Evolutionary conservation across 2,888 invertebrate species (phyloP).

Genomic region (Scaptomyza caliginosa): DNA sequence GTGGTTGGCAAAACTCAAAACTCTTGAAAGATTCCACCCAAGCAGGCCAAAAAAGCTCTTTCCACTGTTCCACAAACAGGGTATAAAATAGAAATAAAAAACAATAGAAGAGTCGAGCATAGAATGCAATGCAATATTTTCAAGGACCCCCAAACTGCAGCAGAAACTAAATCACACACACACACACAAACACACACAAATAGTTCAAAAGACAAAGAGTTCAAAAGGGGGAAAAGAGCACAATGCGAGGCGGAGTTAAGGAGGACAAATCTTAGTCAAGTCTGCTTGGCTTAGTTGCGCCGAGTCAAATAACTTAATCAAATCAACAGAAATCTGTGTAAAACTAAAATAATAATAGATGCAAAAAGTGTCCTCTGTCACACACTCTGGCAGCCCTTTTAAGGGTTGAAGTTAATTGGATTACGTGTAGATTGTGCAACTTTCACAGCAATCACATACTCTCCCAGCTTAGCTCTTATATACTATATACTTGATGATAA

Average conservation of each 20-base stretch:
- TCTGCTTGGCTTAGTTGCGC: conserved; percentile 43
- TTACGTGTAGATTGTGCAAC: conserved; percentile 67
- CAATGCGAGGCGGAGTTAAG: neutral
- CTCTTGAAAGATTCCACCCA: no score
- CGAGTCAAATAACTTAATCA: conserved; percentile 65
- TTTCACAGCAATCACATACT: conserved; percentile 14
- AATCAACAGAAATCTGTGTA: conserved; percentile 63
- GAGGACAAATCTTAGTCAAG: conserved; percentile 50
- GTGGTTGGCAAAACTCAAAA: no score
- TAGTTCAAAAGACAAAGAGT: neutral
- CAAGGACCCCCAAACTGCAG: conserved; percentile 68
- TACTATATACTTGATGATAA: neutral
- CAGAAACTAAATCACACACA: conserved; percentile 65
- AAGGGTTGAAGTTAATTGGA: conserved; percentile 54
- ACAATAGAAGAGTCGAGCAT: conserved; percentile 19
- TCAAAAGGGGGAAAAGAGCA: conserved; percentile 7
- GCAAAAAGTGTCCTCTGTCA: neutral
- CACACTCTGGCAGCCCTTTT: neutral
- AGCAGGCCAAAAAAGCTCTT: no score
- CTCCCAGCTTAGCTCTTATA: neutral
- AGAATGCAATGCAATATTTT: conserved; percentile 70
- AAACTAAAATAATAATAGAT: conserved; percentile 65
- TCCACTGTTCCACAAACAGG: no score
- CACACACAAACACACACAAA: conserved; percentile 14
- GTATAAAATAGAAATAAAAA: conserved; percentile 4